These are phyloP conservation scores for Drosophila repletoides DNA, from an alignment of 1,140 invertebrate genomes.

Conservation along the genomic window DNA sequence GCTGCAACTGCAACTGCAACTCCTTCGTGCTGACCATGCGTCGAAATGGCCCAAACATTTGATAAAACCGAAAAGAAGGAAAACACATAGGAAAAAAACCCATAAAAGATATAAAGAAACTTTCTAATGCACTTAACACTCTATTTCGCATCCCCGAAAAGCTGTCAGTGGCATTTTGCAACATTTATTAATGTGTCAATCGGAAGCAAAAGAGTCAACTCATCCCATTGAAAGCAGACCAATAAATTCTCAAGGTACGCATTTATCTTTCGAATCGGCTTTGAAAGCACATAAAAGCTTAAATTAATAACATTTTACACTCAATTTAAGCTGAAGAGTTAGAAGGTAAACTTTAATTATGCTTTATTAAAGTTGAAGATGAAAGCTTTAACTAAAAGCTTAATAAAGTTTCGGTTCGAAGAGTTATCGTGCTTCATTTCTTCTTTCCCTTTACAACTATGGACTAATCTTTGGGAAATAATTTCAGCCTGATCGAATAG, in stretches of 20 bases:
- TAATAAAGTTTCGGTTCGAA: too few relatives aligned
- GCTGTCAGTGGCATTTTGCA: constrained; percentile 65
- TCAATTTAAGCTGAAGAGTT: too few relatives aligned
- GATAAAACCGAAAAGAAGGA: constrained; percentile 28
- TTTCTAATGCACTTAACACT: constrained; percentile 79
- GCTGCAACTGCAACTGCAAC: constrained; percentile 18
- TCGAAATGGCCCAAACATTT: constrained; percentile 60
- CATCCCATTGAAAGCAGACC: constrained; percentile 55
- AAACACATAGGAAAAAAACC: neutral
- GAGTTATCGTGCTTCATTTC: too few relatives aligned
- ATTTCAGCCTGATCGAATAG: too few relatives aligned
- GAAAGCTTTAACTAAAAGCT: too few relatives aligned
- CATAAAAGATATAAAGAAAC: constrained; percentile 38
- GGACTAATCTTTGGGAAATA: too few relatives aligned
- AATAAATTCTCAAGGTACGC: too few relatives aligned
- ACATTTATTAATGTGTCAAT: constrained; percentile 80
- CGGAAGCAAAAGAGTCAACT: too few relatives aligned
- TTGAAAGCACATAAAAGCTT: neutral
- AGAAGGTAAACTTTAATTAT: neutral
- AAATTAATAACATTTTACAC: too few relatives aligned
- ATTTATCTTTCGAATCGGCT: too few relatives aligned
- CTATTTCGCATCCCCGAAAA: constrained; percentile 52
- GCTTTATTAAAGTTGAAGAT: too few relatives aligned
- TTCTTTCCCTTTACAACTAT: too few relatives aligned
- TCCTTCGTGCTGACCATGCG: constrained; percentile 64